A percentile compares a stretch with the other conserved stretches of the same genome.
Evolutionary conservation across 2,888 invertebrate genomes (phyloP).

Genomic region (Synergus japonicus): DNA sequence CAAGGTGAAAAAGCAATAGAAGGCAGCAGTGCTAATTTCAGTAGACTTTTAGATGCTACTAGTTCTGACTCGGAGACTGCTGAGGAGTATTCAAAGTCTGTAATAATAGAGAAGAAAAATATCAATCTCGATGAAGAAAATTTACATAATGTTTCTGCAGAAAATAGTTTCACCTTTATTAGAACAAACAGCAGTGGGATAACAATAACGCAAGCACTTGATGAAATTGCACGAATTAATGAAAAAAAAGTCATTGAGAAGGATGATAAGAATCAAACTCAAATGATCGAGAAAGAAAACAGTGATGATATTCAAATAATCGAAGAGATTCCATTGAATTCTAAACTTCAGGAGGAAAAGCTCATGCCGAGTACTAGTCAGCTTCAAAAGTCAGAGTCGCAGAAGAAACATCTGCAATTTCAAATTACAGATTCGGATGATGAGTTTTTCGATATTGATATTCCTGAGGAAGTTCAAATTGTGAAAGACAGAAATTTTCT

Average conservation of each 20-base stretch:
- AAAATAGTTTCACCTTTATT: background rate
- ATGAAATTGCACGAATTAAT: conserved; percentile 48
- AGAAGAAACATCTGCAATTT: conserved; percentile 42
- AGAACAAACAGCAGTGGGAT: conserved; percentile 29
- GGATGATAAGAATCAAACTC: background rate
- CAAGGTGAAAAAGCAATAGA: background rate
- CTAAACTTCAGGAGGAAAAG: background rate
- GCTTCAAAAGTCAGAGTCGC: background rate
- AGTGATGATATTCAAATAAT: background rate
- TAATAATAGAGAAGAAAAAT: background rate
- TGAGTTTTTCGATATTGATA: conserved; percentile 60
- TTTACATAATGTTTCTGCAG: background rate
- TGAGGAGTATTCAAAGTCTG: background rate
- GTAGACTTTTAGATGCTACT: background rate
- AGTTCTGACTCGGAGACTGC: background rate
- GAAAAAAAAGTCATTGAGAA: background rate
- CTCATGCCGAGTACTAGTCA: background rate
- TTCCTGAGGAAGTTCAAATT: conserved; percentile 12
- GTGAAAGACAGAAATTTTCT: conserved; percentile 4
- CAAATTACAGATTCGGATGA: conserved; percentile 60
- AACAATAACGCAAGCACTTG: conserved; percentile 53
- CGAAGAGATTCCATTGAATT: background rate
- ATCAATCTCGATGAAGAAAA: background rate
- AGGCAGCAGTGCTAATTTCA: conserved; percentile 26
- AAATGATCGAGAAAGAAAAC: background rate